phyloP scores from a whole-genome alignment of 2,888 invertebrate species.

The Coleophora flavipennella region DNA sequence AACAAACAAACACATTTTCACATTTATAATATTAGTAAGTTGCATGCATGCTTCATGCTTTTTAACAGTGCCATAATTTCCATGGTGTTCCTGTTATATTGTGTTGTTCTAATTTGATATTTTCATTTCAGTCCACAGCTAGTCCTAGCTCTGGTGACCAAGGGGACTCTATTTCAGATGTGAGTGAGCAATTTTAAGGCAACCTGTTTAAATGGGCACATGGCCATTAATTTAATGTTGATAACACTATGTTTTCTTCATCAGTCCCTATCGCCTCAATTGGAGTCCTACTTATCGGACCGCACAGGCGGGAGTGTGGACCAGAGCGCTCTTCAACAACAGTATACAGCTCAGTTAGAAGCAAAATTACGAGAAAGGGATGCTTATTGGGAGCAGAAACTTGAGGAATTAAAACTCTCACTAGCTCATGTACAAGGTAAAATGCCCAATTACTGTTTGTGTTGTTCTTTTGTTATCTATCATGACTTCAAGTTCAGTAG shows the following conservation, averaged over 20 bases:
- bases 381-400: slow-evolving; percentile 73
- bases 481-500: no score
- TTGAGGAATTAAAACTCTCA: slow-evolving; percentile 71
- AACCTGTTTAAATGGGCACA: not conserved
- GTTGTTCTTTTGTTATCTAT: no score
- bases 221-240: not conserved
- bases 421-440: slow-evolving; percentile 79
- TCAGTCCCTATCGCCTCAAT: slow-evolving; percentile 62
- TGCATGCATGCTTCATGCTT: no score
- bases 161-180: slow-evolving; percentile 52
- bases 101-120: slow-evolving; percentile 3
- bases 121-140: slow-evolving; percentile 48
- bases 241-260: slow-evolving; percentile 17
- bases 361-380: slow-evolving; percentile 75
- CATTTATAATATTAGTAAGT: no score
- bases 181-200: slow-evolving; percentile 5
- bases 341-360: slow-evolving; percentile 73
- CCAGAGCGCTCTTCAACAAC: slow-evolving; percentile 63
- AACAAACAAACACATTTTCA: no score
- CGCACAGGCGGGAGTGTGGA: slow-evolving; percentile 55
- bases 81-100: no score
- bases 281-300: slow-evolving; percentile 58
- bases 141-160: slow-evolving; percentile 59
- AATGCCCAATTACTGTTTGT: not conserved
- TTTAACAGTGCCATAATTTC: no score